Percentiles rank a stretch among this genome's conserved stretches.
Evolutionary conservation across 2,797 vertebrate species (phyloP).

Genomic region (Poeciliopsis paucimaculata): DNA sequence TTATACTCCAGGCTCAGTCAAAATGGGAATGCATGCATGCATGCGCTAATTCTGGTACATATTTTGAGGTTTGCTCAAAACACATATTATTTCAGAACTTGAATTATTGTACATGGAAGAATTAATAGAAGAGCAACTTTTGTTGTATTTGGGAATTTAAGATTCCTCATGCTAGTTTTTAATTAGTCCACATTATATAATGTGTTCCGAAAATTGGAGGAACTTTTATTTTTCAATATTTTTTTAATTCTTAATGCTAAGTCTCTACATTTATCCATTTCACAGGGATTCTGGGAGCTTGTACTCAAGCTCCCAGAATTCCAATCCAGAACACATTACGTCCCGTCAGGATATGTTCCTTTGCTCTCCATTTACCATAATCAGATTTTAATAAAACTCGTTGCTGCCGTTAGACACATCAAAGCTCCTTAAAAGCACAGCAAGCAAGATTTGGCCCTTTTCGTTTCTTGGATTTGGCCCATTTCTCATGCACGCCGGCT

Average conservation of each 20-base stretch:
- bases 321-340: slow-evolving; percentile 3
- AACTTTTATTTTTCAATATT: neutral
- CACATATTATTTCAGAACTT: neutral
- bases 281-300: neutral
- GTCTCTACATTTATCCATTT: neutral
- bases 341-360: slow-evolving; percentile 30
- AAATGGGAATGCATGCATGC: neutral
- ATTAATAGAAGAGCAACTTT: too few species aligned
- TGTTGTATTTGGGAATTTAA: neutral
- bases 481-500: slow-evolving; percentile 33
- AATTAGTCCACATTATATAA: neutral
- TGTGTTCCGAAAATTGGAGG: neutral
- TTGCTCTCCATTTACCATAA: slow-evolving; percentile 13
- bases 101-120: neutral
- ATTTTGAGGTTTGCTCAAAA: neutral
- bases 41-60: neutral
- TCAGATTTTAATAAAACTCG: slow-evolving; percentile 2
- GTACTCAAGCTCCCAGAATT: slow-evolving; percentile 8
- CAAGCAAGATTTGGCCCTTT: slow-evolving; percentile 39
- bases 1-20: neutral
- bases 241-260: neutral
- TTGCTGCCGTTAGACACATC: slow-evolving; percentile 1
- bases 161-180: neutral
- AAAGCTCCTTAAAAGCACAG: slow-evolving; percentile 10
- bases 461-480: slow-evolving; percentile 34